Evolutionary conservation across 2,888 invertebrate species (phyloP).

Genomic region (Acrocyrtus sp.): DNA sequence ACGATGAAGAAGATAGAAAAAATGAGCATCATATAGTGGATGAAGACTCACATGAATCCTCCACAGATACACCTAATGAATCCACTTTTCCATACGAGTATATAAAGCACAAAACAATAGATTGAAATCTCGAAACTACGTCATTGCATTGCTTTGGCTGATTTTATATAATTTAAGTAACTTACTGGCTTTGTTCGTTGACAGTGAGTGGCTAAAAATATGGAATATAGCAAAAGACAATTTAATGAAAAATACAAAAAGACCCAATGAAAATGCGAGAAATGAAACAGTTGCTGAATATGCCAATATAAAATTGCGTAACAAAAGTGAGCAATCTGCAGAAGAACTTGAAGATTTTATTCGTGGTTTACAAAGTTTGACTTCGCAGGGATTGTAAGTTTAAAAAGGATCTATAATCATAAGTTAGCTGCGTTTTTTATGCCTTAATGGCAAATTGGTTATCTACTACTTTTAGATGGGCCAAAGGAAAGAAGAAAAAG

Average conservation of each 20-base stretch:
- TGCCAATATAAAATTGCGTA: conserved; percentile 33
- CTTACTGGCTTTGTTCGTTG: not conserved
- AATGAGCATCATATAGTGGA: not conserved
- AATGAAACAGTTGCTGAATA: conserved; percentile 22
- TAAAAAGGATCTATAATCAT: not conserved
- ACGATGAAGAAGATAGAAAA: conserved; percentile 64
- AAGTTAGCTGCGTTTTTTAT: not conserved
- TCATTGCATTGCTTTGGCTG: too few species aligned
- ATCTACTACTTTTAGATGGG: conserved; percentile 14
- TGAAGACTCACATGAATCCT: not conserved
- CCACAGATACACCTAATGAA: not conserved
- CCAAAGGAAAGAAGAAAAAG: conserved; percentile 19
- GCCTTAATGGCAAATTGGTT: not conserved
- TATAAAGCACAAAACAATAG: too few species aligned
- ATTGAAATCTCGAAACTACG: too few species aligned
- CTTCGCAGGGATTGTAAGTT: conserved; percentile 52
- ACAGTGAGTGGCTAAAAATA: conserved; percentile 56
- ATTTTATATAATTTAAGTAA: not conserved
- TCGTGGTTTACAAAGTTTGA: conserved; percentile 51
- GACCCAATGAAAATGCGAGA: conserved; percentile 8
- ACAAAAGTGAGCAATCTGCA: conserved; percentile 53
- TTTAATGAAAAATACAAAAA: conserved; percentile 15
- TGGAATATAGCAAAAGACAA: conserved; percentile 50
- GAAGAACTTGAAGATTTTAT: conserved; percentile 60
- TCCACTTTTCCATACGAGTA: too few species aligned